These are phyloP conservation scores for Theristicus caerulescens DNA, from an alignment of 2,113 vertebrate genomes.

Conservation along the genomic window DNA sequence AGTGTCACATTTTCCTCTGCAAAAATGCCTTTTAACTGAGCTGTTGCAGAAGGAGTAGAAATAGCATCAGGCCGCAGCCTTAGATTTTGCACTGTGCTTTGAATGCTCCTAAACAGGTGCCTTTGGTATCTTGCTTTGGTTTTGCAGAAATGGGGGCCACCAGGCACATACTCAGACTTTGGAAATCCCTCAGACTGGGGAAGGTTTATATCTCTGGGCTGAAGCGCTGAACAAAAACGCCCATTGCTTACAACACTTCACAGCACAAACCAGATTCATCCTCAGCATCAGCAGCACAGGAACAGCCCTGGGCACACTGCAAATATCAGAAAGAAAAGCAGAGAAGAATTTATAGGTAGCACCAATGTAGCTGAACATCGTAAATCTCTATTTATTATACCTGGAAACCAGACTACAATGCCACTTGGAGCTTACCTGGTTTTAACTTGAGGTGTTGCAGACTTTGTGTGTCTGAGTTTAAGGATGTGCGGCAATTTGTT, in stretches of 20 bases:
- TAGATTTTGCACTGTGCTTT: background rate
- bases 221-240: background rate
- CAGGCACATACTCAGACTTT: background rate
- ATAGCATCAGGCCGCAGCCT: background rate
- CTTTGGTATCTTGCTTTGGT: background rate
- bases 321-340: background rate
- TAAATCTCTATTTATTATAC: background rate
- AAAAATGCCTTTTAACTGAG: conserved; percentile 42
- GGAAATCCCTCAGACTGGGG: background rate
- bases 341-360: background rate
- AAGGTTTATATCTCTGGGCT: background rate
- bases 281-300: background rate
- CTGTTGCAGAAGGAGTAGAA: background rate
- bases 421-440: background rate
- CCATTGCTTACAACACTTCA: background rate
- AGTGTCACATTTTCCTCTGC: conserved; percentile 23
- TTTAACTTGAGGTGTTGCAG: background rate
- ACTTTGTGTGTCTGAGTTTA: background rate
- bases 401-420: background rate
- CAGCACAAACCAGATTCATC: background rate
- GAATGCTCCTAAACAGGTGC: background rate
- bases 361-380: background rate
- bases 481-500: background rate
- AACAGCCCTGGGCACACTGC: background rate
- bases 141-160: background rate